Conservation (phyloP, 1,140 invertebrate species). For the Polypedilum pembai region DNA sequence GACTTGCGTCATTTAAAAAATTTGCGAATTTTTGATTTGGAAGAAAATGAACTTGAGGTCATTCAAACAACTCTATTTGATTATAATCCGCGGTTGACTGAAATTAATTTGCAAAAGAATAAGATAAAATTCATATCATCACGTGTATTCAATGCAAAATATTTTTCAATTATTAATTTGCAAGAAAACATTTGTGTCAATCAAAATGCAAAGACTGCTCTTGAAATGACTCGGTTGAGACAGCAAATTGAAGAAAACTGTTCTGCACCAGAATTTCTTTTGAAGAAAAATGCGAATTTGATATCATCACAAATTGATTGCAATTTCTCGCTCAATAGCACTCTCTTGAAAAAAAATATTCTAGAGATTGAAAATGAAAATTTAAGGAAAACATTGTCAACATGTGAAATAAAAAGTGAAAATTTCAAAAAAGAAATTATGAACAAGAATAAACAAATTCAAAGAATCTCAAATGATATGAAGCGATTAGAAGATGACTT, state of each 20-base stretch:
- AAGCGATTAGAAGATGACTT: not conserved
- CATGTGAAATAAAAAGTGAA: not conserved
- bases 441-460: not conserved
- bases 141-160: not conserved
- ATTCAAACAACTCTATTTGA: not conserved
- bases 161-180: not conserved
- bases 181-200: not conserved
- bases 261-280: not conserved
- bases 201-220: not conserved
- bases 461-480: not conserved
- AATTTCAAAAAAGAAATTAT: not conserved
- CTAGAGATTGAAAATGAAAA: not conserved
- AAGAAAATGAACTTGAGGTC: not conserved
- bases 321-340: not conserved
- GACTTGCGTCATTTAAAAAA: not conserved
- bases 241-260: not conserved
- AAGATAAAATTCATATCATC: not conserved
- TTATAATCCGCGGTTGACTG: not conserved
- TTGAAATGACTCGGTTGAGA: not conserved
- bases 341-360: not conserved
- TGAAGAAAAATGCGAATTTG: not conserved
- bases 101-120: not conserved
- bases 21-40: not conserved
- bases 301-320: not conserved
- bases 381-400: not conserved